Base-by-base conservation (phyloP, 2,888 invertebrate species). In the Drosophila neutralis region DNA sequence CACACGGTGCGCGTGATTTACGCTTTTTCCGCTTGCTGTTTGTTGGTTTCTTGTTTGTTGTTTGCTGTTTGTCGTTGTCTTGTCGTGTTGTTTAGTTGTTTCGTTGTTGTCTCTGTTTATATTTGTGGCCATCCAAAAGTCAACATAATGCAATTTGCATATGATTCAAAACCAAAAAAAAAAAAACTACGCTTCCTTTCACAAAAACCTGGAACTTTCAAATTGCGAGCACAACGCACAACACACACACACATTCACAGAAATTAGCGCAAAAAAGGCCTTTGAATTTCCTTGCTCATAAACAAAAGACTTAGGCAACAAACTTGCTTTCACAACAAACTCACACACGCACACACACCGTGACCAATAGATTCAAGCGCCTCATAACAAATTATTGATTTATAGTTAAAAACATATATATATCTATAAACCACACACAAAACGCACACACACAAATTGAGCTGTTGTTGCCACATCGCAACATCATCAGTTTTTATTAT, bases 251-350 rank as follows among this genome's bases (percentile, higher is more conserved):
- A 31, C 51, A 52, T 58, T 59, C 35, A 64, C 36, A 69, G 53
- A 72, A 76, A 85, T 79, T 79, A 71, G 69, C 67, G 63, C 69
- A 71, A 59, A 78, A 71, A 70, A 72, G 21, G 66, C 56, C 73
- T 82, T 78, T 80, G 76, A 78, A 82, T 82, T 81, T 88, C 78
- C 88, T 81, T 83, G 70, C 81, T 52, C 29, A n/a, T 63, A 76
- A 82, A 89, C 83, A 85, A 89, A 87, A 84, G 89, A 89, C 86
- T 86, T 87, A 73, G 88, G 83, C 89, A 87, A 89, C 90, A 72
- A 87, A 83, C 88, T 88, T 83, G 90, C 86, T 89, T 87, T 87
- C 88, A 89, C 88, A 82, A 83, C 59, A 64, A 36, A 48, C 42
- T 13, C 56, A 57, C 63, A 58, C 54, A 57, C 51, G 29, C 60